Conservation (phyloP, 2,888 invertebrate genomes). For the Allolobophora icterica region DNA sequence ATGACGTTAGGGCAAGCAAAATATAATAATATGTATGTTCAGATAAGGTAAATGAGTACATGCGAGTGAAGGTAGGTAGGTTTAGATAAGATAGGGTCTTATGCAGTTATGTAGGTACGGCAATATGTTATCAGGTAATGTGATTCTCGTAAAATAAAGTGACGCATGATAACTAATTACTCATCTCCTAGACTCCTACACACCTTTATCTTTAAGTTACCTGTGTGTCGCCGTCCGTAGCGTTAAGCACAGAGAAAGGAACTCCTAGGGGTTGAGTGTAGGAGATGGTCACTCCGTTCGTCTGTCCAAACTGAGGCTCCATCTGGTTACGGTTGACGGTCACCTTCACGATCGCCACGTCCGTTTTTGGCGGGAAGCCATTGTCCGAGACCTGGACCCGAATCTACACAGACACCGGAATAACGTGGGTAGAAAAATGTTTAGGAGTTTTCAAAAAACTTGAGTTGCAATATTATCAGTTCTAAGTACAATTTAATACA, state of each 20-base stretch:
- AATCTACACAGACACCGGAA: conserved; percentile 49
- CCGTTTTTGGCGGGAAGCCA: conserved; percentile 50
- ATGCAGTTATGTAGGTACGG: not conserved
- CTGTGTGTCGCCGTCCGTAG: conserved; percentile 45
- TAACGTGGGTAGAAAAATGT: not conserved
- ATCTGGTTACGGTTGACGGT: conserved; percentile 46
- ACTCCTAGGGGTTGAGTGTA: conserved; percentile 47
- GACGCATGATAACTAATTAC: not conserved
- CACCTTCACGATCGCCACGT: conserved; percentile 52
- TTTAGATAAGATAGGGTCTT: not conserved
- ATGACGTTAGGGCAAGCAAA: too few relatives aligned
- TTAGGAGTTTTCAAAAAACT: too few relatives aligned
- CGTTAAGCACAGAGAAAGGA: conserved; percentile 43
- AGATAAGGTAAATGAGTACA: too few relatives aligned
- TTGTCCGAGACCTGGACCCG: conserved; percentile 55
- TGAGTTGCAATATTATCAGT: not conserved
- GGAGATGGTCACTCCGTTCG: conserved; percentile 36
- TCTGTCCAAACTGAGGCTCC: conserved; percentile 41
- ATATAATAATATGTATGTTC: too few relatives aligned
- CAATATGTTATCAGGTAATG: not conserved
- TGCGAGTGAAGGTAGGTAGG: too few relatives aligned
- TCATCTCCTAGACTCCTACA: not conserved
- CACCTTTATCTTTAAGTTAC: conserved; percentile 38
- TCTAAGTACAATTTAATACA: too few relatives aligned
- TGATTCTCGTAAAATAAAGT: not conserved